These are phyloP conservation scores for Halesus radiatus DNA, from an alignment of 1,140 invertebrate species.

Conservation along the genomic window DNA sequence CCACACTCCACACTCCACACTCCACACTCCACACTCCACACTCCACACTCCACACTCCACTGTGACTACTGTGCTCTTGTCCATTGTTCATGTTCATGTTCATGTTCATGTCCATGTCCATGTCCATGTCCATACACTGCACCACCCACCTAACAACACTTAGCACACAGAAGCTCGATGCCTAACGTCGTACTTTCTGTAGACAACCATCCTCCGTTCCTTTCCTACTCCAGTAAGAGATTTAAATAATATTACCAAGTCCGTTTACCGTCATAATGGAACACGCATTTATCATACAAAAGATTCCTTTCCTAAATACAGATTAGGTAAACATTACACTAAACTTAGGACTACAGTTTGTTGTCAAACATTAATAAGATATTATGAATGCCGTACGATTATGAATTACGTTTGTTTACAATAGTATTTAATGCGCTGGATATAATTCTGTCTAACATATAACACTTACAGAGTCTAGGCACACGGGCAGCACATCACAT, in stretches of 20 bases:
- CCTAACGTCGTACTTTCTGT: slow-evolving; percentile 1
- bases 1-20: too few relatives aligned
- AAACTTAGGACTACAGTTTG: slow-evolving; percentile 43
- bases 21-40: too few relatives aligned
- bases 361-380: slow-evolving; percentile 45
- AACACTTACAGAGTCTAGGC: slow-evolving; percentile 50
- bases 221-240: slow-evolving; percentile 42
- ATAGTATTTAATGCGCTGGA: slow-evolving; percentile 47
- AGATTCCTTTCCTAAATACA: slow-evolving; percentile 52
- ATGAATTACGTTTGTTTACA: slow-evolving; percentile 37
- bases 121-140: too few relatives aligned
- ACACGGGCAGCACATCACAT: slow-evolving; percentile 34
- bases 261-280: slow-evolving; percentile 48
- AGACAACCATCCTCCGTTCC: slow-evolving; percentile 24
- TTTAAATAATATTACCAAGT: slow-evolving; percentile 54
- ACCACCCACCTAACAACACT: background rate
- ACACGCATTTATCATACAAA: slow-evolving; percentile 56
- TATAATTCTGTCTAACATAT: slow-evolving; percentile 54
- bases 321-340: slow-evolving; percentile 52
- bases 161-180: slow-evolving; percentile 23
- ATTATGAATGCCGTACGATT: slow-evolving; percentile 40
- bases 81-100: too few relatives aligned
- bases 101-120: too few relatives aligned
- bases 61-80: too few relatives aligned
- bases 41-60: too few relatives aligned